Evolutionary conservation across 2,797 vertebrate genomes (phyloP).

Genomic region (Myotis findleyi): DNA sequence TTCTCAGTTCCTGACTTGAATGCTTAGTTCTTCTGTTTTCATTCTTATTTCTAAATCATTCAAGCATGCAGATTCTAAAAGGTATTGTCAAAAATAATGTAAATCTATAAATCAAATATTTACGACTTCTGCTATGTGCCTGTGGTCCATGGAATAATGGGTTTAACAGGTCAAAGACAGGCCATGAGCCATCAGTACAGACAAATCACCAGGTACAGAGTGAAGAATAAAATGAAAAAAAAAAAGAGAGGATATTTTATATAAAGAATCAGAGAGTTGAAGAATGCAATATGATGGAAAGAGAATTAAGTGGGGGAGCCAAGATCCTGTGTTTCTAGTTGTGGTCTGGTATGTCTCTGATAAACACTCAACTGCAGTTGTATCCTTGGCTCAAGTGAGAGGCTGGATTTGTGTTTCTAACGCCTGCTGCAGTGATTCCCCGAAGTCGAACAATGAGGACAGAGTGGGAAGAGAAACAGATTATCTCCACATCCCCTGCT

Average conservation of each 20-base stretch:
- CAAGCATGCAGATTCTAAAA: slow-evolving; percentile 23
- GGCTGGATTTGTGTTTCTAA: not conserved
- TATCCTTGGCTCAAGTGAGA: not conserved
- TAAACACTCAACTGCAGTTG: not conserved
- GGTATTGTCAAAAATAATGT: not conserved
- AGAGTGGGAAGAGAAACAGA: not conserved
- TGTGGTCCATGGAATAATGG: not conserved
- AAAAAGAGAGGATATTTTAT: not conserved
- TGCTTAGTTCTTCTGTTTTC: not conserved
- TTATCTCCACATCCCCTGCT: not conserved
- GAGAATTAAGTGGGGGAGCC: not conserved
- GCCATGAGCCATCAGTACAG: not conserved
- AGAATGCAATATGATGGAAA: not conserved
- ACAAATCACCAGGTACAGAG: not conserved
- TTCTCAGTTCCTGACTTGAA: slow-evolving; percentile 13
- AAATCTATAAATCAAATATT: not conserved
- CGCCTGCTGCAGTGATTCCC: not conserved
- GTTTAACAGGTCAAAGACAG: not conserved
- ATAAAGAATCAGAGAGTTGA: not conserved
- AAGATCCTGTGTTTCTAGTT: not conserved
- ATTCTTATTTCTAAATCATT: slow-evolving; percentile 41
- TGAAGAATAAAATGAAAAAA: not conserved
- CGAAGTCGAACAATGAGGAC: not conserved
- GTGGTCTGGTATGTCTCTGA: not conserved
- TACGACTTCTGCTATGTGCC: not conserved